Base-by-base conservation (phyloP, 2,113 vertebrate genomes). In the Pangasianodon gigas region DNA sequence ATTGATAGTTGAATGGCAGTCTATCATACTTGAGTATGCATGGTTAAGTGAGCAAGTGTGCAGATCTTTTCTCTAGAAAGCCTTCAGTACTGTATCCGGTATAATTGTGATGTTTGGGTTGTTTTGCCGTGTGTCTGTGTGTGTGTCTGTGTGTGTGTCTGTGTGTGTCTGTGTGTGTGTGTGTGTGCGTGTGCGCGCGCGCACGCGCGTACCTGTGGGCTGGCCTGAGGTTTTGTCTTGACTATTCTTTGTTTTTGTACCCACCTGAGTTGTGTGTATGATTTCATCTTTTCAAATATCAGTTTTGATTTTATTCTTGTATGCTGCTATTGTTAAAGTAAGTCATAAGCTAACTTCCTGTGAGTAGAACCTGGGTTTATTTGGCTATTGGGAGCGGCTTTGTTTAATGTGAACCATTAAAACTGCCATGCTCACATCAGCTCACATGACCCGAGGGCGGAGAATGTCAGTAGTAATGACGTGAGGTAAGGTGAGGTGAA, bases 401-500 rank as follows among this genome's bases (percentile, higher is more conserved):
- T 37, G 37, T 37, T 37, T 37, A 56, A 67, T 62, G 92, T 89
- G 37, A 69, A 44, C n/a, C 67, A 85, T 88, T 85, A 77, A 69
- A 81, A 85, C 92, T 92, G 90, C 92, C 94, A 87, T 87, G 91
- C 89, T 84, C 80, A 89, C 65, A 48, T 80, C 71, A 88, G 75
- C 85, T 90, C 89, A 91, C 79, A 62, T 93, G 92, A 93, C 79
- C 82, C 13, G 16, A 19, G 54, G 46, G 29, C 18, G 4, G 46
- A 89, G 62, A 54, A 85, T 81, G 86, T 83, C 85, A 81, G 91
- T 79, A 89, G 48, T 21, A 82, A 67, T 11, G 2, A 54, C 37
- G 37, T 71, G 60, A 85, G 6, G 37, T 51, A 52, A 58, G 81
- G 54, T 85, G 85, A 87, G 93, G 92, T 95, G 94, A 93, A 87